These are phyloP conservation scores for Peromyscus nudipes DNA, from an alignment of 2,797 vertebrate species.

Conservation along the genomic window DNA sequence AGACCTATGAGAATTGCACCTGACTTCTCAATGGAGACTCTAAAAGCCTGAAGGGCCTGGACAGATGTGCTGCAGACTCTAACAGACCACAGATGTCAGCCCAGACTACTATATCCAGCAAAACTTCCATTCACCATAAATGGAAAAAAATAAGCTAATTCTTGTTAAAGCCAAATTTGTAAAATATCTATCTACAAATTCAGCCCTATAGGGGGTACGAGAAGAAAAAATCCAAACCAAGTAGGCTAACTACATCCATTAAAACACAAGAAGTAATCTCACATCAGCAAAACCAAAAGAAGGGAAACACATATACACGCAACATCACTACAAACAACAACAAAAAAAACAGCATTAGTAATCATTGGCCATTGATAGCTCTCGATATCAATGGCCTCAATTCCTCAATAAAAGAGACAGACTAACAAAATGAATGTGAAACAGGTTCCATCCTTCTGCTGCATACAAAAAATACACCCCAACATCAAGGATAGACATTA, in stretches of 20 bases:
- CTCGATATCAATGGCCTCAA: neutral
- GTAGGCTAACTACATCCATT: neutral
- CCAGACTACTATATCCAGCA: neutral
- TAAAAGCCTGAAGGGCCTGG: neutral
- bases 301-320: neutral
- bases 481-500: neutral
- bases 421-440: neutral
- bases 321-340: neutral
- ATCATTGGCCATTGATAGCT: neutral
- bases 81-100: neutral
- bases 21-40: neutral
- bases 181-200: neutral
- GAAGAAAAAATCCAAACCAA: neutral
- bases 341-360: neutral
- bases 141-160: neutral
- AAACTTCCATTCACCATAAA: neutral
- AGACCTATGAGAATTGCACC: neutral
- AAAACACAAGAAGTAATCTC: neutral
- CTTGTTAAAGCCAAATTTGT: neutral
- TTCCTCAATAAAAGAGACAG: too few species aligned
- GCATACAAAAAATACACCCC: neutral
- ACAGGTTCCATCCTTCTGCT: neutral
- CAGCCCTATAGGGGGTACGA: neutral
- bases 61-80: neutral
- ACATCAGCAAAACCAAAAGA: neutral